Base-by-base conservation (phyloP, 2,113 vertebrate species). In the Ardeotis arabs region DNA sequence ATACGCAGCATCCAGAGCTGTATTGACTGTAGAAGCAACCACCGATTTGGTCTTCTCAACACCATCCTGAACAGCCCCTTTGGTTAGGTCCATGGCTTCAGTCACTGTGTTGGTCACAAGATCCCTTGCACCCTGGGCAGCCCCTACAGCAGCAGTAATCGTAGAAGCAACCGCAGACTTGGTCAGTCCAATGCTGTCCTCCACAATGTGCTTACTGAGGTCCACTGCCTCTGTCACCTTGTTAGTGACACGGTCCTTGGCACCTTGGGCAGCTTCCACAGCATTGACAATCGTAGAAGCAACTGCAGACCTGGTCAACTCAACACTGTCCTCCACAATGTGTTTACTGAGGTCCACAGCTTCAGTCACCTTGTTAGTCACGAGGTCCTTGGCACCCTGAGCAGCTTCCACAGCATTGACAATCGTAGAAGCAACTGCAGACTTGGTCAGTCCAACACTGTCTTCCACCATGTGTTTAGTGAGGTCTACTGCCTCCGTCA, bases 1-100 rank as follows among this genome's bases (percentile, higher is more conserved):
- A 2, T 97, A 96, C 9, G 98, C 98, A 21, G 98, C 98, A 96
- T 99, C 97, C 98, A 99, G 98, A 90, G 99, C 98, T 0, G 98
- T 98, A 41, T 92, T 97, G 94, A 99, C 97, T 0, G 99, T 97
- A 12, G 98, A 98, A 33, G 98, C 97, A 92, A 99, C 98, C 20
- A 97, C 87, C 0, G 98, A 98, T 76, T 98, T 98, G 94, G 99
- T 99, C 97, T 98, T 96, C 95, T 98, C 99, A 44, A 99, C 89
- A 0, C 99, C 94, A 1, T 98, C 99, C 82, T 98, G 98, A 78
- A 99, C 97, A 7, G 98, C 98, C 23, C 91, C 98, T 47, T 98
- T 95, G 85, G 98, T 98, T 63, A 95, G 39, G 7, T 98, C 98
- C 58, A 98, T 83, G 0, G 96, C 98, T 35, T 96, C 97, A 0